Evolutionary conservation across 1,140 invertebrate genomes (phyloP).

Genomic region (Uloborus diversus): DNA sequence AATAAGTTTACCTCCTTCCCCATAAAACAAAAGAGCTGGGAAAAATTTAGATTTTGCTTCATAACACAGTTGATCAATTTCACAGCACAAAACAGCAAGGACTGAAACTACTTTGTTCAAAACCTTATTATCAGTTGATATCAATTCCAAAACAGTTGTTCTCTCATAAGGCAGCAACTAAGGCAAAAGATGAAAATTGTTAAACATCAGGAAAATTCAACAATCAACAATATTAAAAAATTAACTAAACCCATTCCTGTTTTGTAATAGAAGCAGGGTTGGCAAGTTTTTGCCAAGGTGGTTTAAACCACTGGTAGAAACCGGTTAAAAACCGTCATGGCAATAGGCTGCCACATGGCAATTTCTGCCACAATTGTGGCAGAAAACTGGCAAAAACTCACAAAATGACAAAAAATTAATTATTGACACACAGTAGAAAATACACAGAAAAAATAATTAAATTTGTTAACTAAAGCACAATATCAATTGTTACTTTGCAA

Average conservation of each 20-base stretch:
- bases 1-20: constrained; percentile 68
- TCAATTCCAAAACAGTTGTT: constrained; percentile 74
- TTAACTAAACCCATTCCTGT: not conserved
- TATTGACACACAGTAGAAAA: too few species aligned
- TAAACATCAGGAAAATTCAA: not conserved
- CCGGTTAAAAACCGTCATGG: too few species aligned
- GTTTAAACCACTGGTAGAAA: too few species aligned
- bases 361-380: too few species aligned
- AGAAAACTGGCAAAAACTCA: too few species aligned
- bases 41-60: constrained; percentile 76
- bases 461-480: too few species aligned
- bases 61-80: constrained; percentile 75
- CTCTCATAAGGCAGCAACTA: constrained; percentile 71
- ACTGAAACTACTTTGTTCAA: constrained; percentile 84
- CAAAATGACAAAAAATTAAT: too few species aligned
- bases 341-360: too few species aligned
- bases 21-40: constrained; percentile 72
- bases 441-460: too few species aligned
- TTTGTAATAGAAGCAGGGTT: too few species aligned
- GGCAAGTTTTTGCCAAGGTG: too few species aligned
- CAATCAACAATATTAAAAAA: not conserved
- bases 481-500: too few species aligned
- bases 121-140: constrained; percentile 82
- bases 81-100: constrained; percentile 79
- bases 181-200: not conserved